Evolutionary conservation across 1,140 invertebrate species (phyloP).

Genomic region (Drosophila littoralis): DNA sequence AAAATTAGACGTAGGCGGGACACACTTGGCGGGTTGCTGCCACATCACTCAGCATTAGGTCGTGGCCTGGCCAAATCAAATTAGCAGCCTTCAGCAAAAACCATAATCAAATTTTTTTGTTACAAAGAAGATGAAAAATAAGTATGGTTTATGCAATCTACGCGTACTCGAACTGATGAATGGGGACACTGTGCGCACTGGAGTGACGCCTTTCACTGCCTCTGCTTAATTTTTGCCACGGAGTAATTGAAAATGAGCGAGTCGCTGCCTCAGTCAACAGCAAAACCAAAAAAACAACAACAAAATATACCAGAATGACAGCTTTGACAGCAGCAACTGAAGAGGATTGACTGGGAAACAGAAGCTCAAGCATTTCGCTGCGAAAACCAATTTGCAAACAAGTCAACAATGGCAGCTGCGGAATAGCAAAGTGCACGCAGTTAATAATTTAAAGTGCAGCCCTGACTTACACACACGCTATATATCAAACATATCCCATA

Average conservation of each 20-base stretch:
- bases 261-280: constrained; percentile 44
- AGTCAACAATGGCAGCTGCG: constrained; percentile 64
- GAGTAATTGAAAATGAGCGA: constrained; percentile 74
- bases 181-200: constrained; percentile 35
- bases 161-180: constrained; percentile 4
- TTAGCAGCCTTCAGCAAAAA: constrained; percentile 77
- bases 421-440: constrained; percentile 58
- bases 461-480: background rate
- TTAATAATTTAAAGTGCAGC: constrained; percentile 75
- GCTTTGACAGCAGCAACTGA: constrained; percentile 33
- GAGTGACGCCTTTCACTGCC: constrained; percentile 39
- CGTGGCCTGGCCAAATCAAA: constrained; percentile 68
- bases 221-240: constrained; percentile 71
- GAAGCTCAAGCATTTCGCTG: constrained; percentile 53
- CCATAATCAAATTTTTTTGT: constrained; percentile 77
- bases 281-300: constrained; percentile 23
- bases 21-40: constrained; percentile 33
- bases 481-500: background rate
- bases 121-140: constrained; percentile 75
- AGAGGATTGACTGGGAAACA: constrained; percentile 14
- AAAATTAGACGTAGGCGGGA: constrained; percentile 61
- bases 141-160: constrained; percentile 25
- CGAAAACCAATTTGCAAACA: constrained; percentile 81
- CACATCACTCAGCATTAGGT: constrained; percentile 74
- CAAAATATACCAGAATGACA: constrained; percentile 29